Percentiles rank a stretch among this genome's conserved stretches.
Evolutionary conservation across 1,140 invertebrate genomes (phyloP).

Genomic region (Spodoptera frugiperda): DNA sequence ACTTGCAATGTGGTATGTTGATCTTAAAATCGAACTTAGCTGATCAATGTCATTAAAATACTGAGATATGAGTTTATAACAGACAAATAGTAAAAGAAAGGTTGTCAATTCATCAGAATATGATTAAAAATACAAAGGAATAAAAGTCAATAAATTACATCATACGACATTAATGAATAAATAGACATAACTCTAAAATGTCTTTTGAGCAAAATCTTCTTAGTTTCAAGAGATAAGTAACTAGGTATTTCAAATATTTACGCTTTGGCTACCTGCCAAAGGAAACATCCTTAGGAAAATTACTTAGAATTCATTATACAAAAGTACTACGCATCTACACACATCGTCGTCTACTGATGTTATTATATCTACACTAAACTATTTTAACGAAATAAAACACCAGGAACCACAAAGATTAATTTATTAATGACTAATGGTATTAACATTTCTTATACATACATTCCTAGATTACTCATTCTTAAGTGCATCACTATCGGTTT

Average conservation of each 20-base stretch:
- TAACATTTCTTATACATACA: background rate
- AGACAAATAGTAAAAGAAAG: too few species aligned
- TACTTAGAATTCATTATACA: conserved; percentile 2
- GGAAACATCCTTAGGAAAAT: background rate
- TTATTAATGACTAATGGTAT: conserved; percentile 29
- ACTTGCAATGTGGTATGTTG: background rate
- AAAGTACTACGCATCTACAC: background rate
- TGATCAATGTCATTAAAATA: too few species aligned
- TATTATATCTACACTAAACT: background rate
- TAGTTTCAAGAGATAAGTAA: background rate
- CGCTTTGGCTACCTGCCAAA: background rate
- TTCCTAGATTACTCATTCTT: conserved; percentile 29
- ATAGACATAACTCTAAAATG: too few species aligned
- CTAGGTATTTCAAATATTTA: background rate
- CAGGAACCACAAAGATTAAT: background rate
- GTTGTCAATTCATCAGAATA: too few species aligned
- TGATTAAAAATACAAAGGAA: too few species aligned
- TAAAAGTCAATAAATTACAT: too few species aligned
- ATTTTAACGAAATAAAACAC: background rate
- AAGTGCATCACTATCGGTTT: conserved; percentile 8
- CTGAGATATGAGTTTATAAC: too few species aligned
- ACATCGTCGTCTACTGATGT: background rate
- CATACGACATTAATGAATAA: too few species aligned
- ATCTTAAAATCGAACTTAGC: background rate
- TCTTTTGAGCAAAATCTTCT: too few species aligned